Evolutionary conservation across 1,140 invertebrate genomes (phyloP), one percentile per base, ranked within the genome.

Genomic region (Bombus confusus): DNA sequence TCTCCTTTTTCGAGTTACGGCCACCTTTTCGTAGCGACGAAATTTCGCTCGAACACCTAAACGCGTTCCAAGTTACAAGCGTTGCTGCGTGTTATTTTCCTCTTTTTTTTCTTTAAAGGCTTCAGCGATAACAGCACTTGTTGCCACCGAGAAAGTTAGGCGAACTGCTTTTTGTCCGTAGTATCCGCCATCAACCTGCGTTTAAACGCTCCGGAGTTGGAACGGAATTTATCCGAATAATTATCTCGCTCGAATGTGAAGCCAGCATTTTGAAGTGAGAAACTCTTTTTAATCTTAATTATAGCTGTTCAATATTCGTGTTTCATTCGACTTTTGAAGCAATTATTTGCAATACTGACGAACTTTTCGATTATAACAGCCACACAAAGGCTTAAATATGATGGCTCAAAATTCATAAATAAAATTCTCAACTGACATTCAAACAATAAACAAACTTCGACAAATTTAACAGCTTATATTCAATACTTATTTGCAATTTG

Each of bases 121-220:
- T 12, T 28, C 25, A 39, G 4, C 37, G 59, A 62, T 66, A 76
- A 62, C 75, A 37, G 13, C 75, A 78, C 75, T 78, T 78, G 75
- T 78, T 78, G 59, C 75, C 75, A 64, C 13, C 8, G 37, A 15
- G 52, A 76, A 76, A 39, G 52, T 76, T 76, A 59, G 34, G 34
- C 41, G 25, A 43, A 9, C 28, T 59, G 34, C 25, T 59, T 59
- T 52, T 59, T 59, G 13, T 34, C 28, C 25, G 31, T n/a, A 3
- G 18, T 13, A 34, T 8, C 34, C 18, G 47, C 28, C 59, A 59
- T 76, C 52, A 52, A 12, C 1, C 34, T 15, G 6, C 25, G 74
- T 57, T 76, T n/a, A 76, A 59, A 59, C 8, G 15, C 22, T n/a
- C 13, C 9, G 2, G 1, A 59, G 52, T 76, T 39, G 47, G 3